phyloP scores from a whole-genome alignment of 2,113 vertebrate species.

The Circaetus gallicus region DNA sequence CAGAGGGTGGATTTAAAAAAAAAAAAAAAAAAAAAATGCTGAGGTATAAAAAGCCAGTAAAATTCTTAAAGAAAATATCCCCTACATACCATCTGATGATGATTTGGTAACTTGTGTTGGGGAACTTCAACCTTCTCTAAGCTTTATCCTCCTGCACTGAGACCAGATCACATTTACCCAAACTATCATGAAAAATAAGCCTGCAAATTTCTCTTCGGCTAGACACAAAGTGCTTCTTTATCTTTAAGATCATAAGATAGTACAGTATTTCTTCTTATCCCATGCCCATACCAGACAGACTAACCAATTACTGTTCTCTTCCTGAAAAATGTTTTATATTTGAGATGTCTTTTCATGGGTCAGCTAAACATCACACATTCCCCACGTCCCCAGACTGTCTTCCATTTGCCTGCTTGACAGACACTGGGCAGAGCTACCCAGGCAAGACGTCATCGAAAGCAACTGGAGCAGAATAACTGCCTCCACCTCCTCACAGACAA shows the following conservation, averaged over 20 bases:
- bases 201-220: background rate
- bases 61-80: background rate
- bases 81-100: background rate
- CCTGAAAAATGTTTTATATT: accelerated
- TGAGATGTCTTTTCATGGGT: background rate
- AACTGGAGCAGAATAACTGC: background rate
- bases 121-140: background rate
- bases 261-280: background rate
- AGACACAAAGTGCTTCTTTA: background rate
- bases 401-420: background rate
- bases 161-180: background rate
- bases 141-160: background rate
- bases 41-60: background rate
- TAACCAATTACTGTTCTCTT: background rate
- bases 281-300: background rate
- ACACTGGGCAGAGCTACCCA: background rate
- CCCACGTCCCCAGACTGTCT: background rate
- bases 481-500: background rate
- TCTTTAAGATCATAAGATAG: background rate
- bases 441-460: background rate
- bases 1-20: background rate
- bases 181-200: accelerated
- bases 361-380: background rate
- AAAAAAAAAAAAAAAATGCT: background rate
- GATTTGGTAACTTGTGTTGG: background rate